Conservation (phyloP, 1,140 invertebrate genomes). For the Alviniconcha marisindica region DNA sequence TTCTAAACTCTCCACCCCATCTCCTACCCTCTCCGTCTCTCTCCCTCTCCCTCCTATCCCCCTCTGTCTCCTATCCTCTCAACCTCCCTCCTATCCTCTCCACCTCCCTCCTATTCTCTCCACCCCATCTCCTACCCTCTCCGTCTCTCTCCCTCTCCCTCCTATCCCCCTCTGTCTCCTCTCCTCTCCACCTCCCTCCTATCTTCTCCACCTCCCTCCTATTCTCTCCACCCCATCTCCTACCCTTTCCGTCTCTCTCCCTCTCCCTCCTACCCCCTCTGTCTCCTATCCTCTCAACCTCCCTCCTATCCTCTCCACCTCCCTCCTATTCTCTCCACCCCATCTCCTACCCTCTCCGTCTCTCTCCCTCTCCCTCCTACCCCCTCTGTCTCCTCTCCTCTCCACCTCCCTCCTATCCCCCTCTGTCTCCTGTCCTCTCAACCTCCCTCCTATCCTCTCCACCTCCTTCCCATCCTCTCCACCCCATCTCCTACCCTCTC, state of each 20-base stretch:
- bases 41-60: not conserved
- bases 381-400: not conserved
- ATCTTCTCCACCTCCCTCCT: not conserved
- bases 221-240: not conserved
- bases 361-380: not conserved
- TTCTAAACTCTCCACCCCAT: not conserved
- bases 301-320: not conserved
- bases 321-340: not conserved
- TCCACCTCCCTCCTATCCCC: constrained; percentile 12
- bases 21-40: not conserved
- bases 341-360: not conserved
- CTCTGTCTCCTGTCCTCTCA: constrained; percentile 32
- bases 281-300: not conserved
- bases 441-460: not conserved
- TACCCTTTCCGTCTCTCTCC: not conserved
- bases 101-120: not conserved
- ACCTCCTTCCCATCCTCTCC: not conserved
- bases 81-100: not conserved
- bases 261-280: not conserved
- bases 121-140: not conserved
- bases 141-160: constrained; percentile 1
- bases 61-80: not conserved
- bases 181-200: not conserved
- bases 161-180: not conserved
- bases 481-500: no score